Evolutionary conservation across 2,888 invertebrate genomes (phyloP).

Genomic region (Pycnomerus fuliginosus): DNA sequence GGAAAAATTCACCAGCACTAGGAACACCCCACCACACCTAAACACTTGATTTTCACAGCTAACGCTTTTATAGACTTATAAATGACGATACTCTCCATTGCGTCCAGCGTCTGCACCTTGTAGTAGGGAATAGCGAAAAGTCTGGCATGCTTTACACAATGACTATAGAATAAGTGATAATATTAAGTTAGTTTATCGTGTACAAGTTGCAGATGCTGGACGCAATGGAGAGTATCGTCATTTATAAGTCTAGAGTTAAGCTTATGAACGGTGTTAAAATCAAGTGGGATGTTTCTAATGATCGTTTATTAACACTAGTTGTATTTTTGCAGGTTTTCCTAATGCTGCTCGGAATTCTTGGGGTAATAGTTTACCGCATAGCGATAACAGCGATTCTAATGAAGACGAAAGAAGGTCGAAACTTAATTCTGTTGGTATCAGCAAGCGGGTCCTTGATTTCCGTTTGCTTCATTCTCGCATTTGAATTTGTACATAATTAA

Average conservation of each 20-base stretch:
- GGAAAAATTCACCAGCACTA: neutral
- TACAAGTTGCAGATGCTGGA: neutral
- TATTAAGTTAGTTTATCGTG: too few species aligned
- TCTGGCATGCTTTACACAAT: neutral
- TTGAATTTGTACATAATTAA: slow-evolving; percentile 36
- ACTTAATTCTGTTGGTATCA: too few species aligned
- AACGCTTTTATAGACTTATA: neutral
- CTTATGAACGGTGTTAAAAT: neutral
- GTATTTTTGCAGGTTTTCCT: slow-evolving; percentile 31
- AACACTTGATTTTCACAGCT: neutral
- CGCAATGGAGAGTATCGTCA: too few species aligned
- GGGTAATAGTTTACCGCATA: slow-evolving; percentile 36
- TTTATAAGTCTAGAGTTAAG: too few species aligned
- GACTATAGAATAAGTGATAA: neutral
- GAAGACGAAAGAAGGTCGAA: too few species aligned
- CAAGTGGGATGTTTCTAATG: neutral
- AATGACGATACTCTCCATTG: neutral
- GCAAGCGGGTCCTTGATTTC: slow-evolving; percentile 34
- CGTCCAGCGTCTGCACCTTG: neutral
- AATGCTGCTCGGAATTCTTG: slow-evolving; percentile 32
- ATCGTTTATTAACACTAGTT: neutral
- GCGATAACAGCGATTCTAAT: slow-evolving; percentile 27
- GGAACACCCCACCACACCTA: too few species aligned
- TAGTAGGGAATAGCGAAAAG: too few species aligned
- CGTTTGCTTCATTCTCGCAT: slow-evolving; percentile 38